These are phyloP conservation scores for Cygnus olor DNA, from an alignment of 2,797 vertebrate species.

Conservation along the genomic window DNA sequence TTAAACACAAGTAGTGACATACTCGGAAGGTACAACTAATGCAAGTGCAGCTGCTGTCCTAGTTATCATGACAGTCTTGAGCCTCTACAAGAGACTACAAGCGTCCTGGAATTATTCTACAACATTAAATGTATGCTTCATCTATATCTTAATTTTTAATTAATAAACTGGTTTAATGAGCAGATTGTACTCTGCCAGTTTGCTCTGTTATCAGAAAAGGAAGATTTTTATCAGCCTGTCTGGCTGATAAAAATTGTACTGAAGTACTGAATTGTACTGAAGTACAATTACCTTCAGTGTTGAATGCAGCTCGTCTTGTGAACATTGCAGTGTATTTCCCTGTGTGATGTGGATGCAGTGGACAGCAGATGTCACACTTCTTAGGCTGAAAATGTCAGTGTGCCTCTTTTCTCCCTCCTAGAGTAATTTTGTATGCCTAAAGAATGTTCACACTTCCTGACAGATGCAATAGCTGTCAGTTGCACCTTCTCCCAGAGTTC, in stretches of 20 bases:
- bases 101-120: not conserved
- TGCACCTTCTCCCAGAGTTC: not conserved
- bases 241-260: not conserved
- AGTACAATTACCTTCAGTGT: not conserved
- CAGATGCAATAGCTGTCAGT: not conserved
- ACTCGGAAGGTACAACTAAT: not conserved
- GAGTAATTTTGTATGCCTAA: not conserved
- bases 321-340: not conserved
- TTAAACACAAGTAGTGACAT: not conserved
- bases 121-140: not conserved
- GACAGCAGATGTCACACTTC: not conserved
- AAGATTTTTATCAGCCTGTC: not conserved
- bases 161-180: not conserved
- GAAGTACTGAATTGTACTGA: not conserved
- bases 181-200: not conserved
- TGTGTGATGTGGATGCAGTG: not conserved
- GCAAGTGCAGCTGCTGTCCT: not conserved
- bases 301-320: not conserved
- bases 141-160: not conserved
- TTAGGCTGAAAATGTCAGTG: not conserved
- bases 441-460: not conserved
- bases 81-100: not conserved
- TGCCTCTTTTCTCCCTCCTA: not conserved
- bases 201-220: not conserved
- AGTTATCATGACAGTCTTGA: not conserved